Base-by-base conservation (phyloP, 2,888 invertebrate species). In the Scaeva pyrastri region DNA sequence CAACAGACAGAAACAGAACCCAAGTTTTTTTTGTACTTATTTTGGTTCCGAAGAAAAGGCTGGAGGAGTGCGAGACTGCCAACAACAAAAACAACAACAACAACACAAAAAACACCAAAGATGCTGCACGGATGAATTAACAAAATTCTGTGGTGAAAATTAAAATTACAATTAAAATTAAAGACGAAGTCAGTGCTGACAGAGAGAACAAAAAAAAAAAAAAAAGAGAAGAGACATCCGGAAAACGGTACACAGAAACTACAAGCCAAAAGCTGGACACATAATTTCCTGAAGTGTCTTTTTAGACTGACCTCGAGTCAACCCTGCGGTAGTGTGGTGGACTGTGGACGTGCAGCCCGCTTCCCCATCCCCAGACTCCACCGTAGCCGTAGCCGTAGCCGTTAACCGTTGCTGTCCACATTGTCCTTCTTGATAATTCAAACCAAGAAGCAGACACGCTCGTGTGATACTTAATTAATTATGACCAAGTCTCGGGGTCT, bases 391-490 rank as follows among this genome's bases (percentile, higher is more conserved):
- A n/a, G n/a, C 23, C 26, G 12, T 8, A 12, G 4, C 39, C 12
- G 19, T 16, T n/a, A n/a, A n/a, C n/a, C n/a, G n/a, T 43, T 6
- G 36, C 39, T n/a, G n/a, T 36, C 11, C 41, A 11, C 66, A 23
- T 45, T 14, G 56, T 19, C 41, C 48, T 39, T 39, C 19, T 60
- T 39, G 72, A 72, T 75, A 60, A 80, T 76, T 81, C 72, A 50
- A 81, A 66, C 72, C 72, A 62, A 85, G 58, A 36, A 55, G 66
- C 78, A 58, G 77, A 66, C 86, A 78, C 64, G 71, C 77, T 86
- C 82, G 86, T 77, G 82, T 86, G 82, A 77, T 78, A 75, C 86
- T 86, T 86, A 86, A 86, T 86, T 86, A 86, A 86, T 86, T 86
- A 82, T 86, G 82, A 78, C 77, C 86, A 76, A 85, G 73, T 81